Evolutionary conservation across 2,888 invertebrate genomes (phyloP).

Genomic region (Steinernema hermaphroditum): DNA sequence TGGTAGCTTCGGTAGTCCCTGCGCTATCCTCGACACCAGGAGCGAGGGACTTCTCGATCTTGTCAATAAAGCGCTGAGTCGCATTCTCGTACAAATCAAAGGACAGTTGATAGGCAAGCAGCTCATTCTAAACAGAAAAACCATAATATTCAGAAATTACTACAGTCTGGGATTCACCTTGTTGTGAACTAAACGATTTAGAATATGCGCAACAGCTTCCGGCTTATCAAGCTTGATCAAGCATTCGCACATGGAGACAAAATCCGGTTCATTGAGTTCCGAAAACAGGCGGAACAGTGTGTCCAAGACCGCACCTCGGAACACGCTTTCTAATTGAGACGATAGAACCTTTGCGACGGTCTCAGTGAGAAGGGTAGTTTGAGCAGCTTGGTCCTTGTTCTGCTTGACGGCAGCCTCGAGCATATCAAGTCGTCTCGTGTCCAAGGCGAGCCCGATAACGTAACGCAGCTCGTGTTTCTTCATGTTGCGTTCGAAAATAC

Average conservation of each 20-base stretch:
- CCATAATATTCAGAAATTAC: background rate
- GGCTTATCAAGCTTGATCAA: constrained; percentile 59
- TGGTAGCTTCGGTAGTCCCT: background rate
- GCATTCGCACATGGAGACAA: constrained; percentile 85
- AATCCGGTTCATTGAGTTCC: constrained; percentile 80
- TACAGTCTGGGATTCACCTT: background rate
- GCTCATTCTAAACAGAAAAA: constrained; percentile 40
- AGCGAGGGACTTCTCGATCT: constrained; percentile 77
- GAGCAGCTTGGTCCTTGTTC: constrained; percentile 58
- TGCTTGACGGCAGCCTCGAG: constrained; percentile 81
- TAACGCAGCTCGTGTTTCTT: constrained; percentile 69
- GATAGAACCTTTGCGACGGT: constrained; percentile 96
- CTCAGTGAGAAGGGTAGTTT: constrained; percentile 86
- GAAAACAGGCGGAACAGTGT: constrained; percentile 86
- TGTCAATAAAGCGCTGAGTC: constrained; percentile 90
- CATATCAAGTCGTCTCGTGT: constrained; percentile 94
- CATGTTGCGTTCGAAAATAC: constrained; percentile 94
- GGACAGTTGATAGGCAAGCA: constrained; percentile 92
- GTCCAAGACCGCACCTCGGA: constrained; percentile 85
- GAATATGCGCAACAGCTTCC: constrained; percentile 50
- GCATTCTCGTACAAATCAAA: constrained; percentile 99
- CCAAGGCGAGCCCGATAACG: constrained; percentile 91
- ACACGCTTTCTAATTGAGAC: constrained; percentile 87
- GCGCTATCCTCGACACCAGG: background rate
- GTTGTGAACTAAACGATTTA: constrained; percentile 37